Evolutionary conservation across 2,113 vertebrate species (phyloP), one percentile per base, ranked within the genome.

Genomic region (Chlamydotis undulata): DNA sequence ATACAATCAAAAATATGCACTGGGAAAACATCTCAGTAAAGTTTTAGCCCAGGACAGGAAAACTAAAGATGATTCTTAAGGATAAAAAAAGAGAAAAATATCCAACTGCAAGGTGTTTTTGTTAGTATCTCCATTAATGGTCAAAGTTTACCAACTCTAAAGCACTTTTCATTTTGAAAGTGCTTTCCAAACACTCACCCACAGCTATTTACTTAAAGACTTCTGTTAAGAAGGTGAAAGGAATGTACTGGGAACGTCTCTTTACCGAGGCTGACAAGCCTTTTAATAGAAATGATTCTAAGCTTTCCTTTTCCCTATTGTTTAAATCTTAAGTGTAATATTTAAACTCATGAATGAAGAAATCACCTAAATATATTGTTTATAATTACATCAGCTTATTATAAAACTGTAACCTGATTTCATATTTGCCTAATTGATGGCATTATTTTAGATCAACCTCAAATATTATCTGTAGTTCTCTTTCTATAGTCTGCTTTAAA

Each of bases 141-240:
- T 81, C 56, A 83, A 75, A 41, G 49, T 78, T 88, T 86, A 87
- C 53, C 47, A 87, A 2, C 28, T 33, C 53, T 35, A 7, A 83
- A 82, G 45, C 65, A 73, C 50, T 76, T 91, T 85, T 37, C 14
- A 43, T 69, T 80, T 79, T 76, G 25, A 65, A 92, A 94, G 59
- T 82, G 33, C 77, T 94, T 94, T 95, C 45, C 55, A 92, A 96
- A 95, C 89, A 96, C 67, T 95, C 19, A 59, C 47, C 12, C 77
- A 59, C 49, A 87, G 15, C 63, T 95, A 69, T 95, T 95, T 94
- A 94, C 80, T 79, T 96, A 91, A 87, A 76, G 65, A 83, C 29
- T 87, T 82, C 61, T 93, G 31, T 75, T 89, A 83, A 85, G 91
- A 89, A 70, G 31, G 18, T 87, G 78, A 87, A 94, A 97, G 87